These are phyloP conservation scores for Colistium nudipinnis DNA, from an alignment of 2,113 vertebrate genomes.

Conservation along the genomic window DNA sequence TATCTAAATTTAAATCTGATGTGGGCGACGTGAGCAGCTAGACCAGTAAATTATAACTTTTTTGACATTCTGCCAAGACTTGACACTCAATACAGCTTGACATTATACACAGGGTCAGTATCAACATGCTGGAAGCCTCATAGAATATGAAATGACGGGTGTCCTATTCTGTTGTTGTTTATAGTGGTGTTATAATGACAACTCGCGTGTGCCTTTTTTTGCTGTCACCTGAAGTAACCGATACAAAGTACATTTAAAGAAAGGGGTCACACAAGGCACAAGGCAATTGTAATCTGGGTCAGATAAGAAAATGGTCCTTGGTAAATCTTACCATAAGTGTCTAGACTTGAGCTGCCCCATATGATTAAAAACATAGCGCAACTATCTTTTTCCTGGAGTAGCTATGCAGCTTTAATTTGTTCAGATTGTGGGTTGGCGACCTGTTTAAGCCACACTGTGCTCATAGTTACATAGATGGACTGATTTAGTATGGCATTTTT, in stretches of 20 bases:
- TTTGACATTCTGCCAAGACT: neutral
- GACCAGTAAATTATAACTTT: neutral
- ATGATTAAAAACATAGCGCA: neutral
- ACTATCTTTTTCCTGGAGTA: neutral
- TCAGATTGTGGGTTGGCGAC: constrained; percentile 1
- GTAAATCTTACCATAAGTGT: neutral
- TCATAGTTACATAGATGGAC: neutral
- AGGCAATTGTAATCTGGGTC: neutral
- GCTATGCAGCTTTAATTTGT: neutral
- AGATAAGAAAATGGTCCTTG: neutral
- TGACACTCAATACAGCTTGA: constrained; percentile 3
- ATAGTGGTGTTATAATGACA: neutral
- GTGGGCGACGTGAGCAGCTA: neutral
- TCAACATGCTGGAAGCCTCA: constrained; percentile 3
- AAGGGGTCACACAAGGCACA: neutral
- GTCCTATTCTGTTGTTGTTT: neutral
- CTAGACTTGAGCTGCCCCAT: neutral
- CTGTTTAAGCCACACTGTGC: neutral
- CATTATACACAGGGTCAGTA: constrained; percentile 1
- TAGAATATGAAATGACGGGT: constrained; percentile 23
- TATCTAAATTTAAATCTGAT: constrained; percentile 2
- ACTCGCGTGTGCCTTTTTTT: neutral
- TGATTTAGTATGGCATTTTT: neutral
- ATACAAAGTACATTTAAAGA: neutral
- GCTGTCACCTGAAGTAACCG: neutral